A percentile compares a stretch with the other conserved stretches of the same genome.
Evolutionary conservation across 92 coral and sea anemone species (phyloP).

Genomic region (Umimayanthus kanabou): DNA sequence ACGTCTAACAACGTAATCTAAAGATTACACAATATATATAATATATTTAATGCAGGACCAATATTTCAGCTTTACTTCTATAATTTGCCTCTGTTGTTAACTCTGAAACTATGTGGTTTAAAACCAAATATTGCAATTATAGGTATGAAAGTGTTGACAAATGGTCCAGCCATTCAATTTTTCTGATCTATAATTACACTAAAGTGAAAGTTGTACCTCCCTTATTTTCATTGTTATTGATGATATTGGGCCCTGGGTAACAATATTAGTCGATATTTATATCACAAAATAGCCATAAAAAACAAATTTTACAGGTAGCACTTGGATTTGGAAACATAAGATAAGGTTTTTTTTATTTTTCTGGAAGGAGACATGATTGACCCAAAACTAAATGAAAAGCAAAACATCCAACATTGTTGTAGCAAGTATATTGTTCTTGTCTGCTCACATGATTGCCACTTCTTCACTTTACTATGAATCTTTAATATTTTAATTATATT

Average conservation of each 20-base stretch:
- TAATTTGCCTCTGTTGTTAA: too few relatives aligned
- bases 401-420: background rate
- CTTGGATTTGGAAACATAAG: too few relatives aligned
- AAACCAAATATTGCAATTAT: background rate
- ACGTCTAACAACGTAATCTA: background rate
- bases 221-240: background rate
- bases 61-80: background rate
- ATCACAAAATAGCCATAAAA: background rate
- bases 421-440: background rate
- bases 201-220: background rate
- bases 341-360: too few relatives aligned
- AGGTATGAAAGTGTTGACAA: background rate
- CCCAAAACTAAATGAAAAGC: background rate
- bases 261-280: background rate
- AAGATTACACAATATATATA: too few relatives aligned
- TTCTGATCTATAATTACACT: background rate
- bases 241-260: background rate
- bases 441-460: background rate
- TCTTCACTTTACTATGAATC: background rate
- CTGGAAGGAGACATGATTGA: too few relatives aligned
- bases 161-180: background rate
- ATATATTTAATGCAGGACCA: background rate
- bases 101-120: background rate
- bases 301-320: too few relatives aligned
- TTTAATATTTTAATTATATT: background rate